These are phyloP conservation scores for Chloebia gouldiae DNA, from an alignment of 2,113 vertebrate species.

Conservation along the genomic window DNA sequence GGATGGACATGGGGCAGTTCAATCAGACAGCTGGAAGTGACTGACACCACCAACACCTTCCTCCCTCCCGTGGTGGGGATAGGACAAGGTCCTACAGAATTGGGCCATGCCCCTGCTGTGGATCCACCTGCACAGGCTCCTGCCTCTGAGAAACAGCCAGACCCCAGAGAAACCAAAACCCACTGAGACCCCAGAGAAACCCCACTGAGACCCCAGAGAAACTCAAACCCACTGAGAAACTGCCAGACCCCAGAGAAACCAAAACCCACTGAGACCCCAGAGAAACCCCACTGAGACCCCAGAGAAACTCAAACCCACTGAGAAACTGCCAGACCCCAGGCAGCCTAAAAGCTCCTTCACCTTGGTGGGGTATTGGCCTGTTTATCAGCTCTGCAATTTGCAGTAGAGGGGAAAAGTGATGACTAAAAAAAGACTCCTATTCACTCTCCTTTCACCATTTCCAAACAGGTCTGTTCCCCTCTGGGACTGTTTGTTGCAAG, in stretches of 20 bases:
- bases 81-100: rapidly evolving
- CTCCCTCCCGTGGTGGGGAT: not conserved
- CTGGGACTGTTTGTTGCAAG: not conserved
- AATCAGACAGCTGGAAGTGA: not conserved
- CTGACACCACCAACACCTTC: not conserved
- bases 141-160: not conserved
- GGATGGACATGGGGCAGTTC: not conserved
- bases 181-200: not conserved
- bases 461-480: not conserved
- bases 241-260: not conserved
- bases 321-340: not conserved
- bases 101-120: not conserved
- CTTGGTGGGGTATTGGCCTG: not conserved
- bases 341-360: not conserved
- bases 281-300: too few relatives aligned
- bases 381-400: not conserved
- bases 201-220: too few relatives aligned
- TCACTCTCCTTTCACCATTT: rapidly evolving
- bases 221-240: too few relatives aligned
- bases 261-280: not conserved
- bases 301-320: not conserved
- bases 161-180: not conserved
- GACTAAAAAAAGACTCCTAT: not conserved
- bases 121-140: not conserved
- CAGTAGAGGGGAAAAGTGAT: not conserved